Base-by-base conservation (phyloP, 2,888 invertebrate species). In the Ichneumon xanthorius region DNA sequence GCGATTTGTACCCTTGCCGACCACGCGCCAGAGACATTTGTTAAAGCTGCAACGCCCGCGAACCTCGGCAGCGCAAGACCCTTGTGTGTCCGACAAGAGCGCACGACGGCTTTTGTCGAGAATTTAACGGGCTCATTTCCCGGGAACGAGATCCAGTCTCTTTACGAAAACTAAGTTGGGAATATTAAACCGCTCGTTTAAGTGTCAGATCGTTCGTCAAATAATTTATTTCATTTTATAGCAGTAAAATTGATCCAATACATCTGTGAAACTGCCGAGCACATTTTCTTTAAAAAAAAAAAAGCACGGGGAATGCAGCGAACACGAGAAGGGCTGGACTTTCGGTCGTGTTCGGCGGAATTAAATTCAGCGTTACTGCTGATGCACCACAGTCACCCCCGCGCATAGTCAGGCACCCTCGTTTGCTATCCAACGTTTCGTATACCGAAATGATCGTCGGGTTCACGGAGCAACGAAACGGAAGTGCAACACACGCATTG, bases 1-100 rank as follows among this genome's bases (percentile, higher is more conserved):
- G 89, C 92, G 91, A 92, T 92, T 93, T 92, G 92, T 93, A 91
- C 91, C 90, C 92, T 90, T 89, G 88, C 88, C 88, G 89, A 88
- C 89, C 91, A 89, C 89, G 89, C 90, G 89, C 89, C 89, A 87
- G 88, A 88, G 89, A 90, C 91, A 92, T 92, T 92, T 92, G 92
- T 92, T 92, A 92, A 91, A 91, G 88, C 88, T 86, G 80, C 88
- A 78, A 78, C 50, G 70, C 71, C 67, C 68, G 71, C 63, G 2
- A 45, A 55, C 79, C 22, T 19, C 37, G 4, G 16, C 26, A 37
- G 67, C 45, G 30, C 78, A 75, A 79, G 71, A 82, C 55, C 86
- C 50, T 50, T 26, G 72, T 45, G 76, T 48, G 37, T 71, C 48
- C 37, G 30, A 48, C 30, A n/a, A 55, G 58, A 50, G 48, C 68